phyloP scores from a whole-genome alignment of 2,888 invertebrate species.

The Geotrupes spiniger region DNA sequence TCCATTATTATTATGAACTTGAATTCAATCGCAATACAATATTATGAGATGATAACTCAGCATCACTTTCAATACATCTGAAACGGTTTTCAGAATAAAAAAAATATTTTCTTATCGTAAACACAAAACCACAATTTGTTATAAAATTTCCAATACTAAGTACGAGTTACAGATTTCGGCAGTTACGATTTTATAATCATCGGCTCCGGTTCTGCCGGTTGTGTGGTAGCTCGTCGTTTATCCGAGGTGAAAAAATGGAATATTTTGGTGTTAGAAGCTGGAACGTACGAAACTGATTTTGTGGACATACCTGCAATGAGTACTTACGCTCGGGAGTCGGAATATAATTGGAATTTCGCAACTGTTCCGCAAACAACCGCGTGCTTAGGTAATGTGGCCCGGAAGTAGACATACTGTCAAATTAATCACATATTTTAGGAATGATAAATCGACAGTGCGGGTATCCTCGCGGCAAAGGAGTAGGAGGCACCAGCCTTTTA shows the following conservation, averaged over 20 bases:
- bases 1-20: too few species aligned
- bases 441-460: constrained; percentile 1
- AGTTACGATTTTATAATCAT: constrained; percentile 20
- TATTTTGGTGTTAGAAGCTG: constrained; percentile 22
- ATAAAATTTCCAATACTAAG: not conserved
- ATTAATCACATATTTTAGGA: not conserved
- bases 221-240: constrained; percentile 19
- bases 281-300: constrained; percentile 21
- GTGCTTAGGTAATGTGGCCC: constrained; percentile 18
- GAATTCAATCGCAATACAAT: too few species aligned
- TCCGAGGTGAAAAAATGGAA: constrained; percentile 18
- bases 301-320: constrained; percentile 22
- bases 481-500: constrained; percentile 76
- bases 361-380: constrained; percentile 18
- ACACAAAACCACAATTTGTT: not conserved
- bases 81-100: too few species aligned
- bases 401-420: not conserved
- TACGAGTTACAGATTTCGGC: constrained; percentile 19
- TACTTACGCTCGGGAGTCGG: not conserved
- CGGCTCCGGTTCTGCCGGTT: constrained; percentile 21
- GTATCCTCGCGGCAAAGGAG: constrained; percentile 66
- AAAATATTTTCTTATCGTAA: too few species aligned
- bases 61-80: too few species aligned
- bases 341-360: constrained; percentile 24
- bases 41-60: too few species aligned